Evolutionary conservation across 1,140 invertebrate species (phyloP), one percentile per base, ranked within the genome.

Genomic region (Parasteatoda tepidariorum): DNA sequence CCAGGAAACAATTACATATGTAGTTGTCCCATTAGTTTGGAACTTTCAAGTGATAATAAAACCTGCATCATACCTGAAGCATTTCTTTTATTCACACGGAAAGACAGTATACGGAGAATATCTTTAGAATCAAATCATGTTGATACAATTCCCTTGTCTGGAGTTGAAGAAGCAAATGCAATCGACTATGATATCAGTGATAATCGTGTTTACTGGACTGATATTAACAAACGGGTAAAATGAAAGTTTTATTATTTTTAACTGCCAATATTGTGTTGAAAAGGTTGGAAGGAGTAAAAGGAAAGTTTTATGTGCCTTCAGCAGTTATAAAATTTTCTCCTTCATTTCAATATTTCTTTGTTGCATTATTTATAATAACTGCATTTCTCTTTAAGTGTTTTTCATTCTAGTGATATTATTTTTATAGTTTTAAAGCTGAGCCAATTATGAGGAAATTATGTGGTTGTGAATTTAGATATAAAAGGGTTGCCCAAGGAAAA

Each of bases 41-140:
- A 99, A 96, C 88, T 92, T 93, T 84, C 89, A 98, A 84, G 87
- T 3, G 95, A 99, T 88, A 92, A 92, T 70, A 95, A 94, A 88
- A 98, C 95, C 0, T 99, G 98, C 88, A 93, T 96, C 18, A 94
- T 96, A 48, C 96, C 96, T 0, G 94, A 96, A 86, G 95, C 95
- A 0, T 98, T 97, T 89, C 89, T 98, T 15, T 88, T 98, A 0
- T 97, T 96, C 88, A 93, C 95, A 0, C 92, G 93, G 41, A 93
- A 93, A 78, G 93, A 94, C 84, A 93, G 94, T 84, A 96, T 98
- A 70, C 93, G 95, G 0, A 90, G 93, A 48, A 93, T 96, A n/a
- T 95, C 95, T 85, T 93, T 95, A 68, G 93, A 95, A 86, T 94
- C 95, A 88, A 91, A 94, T 85, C 94, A 94, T 85, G 93, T 94